Evolutionary conservation across 2,113 vertebrate genomes (phyloP).

Genomic region (Noturus placidus): DNA sequence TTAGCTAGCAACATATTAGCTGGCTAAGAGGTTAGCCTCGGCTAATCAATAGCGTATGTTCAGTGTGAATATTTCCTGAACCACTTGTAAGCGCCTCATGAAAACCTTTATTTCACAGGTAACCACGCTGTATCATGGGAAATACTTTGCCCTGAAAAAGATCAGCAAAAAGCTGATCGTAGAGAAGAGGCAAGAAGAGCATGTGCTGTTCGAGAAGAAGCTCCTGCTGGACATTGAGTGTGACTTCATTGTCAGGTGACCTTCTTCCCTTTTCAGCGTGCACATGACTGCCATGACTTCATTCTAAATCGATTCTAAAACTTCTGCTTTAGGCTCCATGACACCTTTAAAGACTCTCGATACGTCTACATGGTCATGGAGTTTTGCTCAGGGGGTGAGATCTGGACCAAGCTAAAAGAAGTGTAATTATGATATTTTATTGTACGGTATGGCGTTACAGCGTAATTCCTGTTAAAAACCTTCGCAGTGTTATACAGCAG

Average conservation of each 20-base stretch:
- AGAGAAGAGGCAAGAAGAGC: conserved; percentile 72
- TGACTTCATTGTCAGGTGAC: conserved; percentile 76
- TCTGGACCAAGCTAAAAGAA: conserved; percentile 83
- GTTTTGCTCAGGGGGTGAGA: conserved; percentile 78
- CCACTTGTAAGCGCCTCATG: not conserved
- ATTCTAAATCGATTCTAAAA: not conserved
- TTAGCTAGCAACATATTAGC: not conserved
- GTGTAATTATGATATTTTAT: conserved; percentile 60
- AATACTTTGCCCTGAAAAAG: conserved; percentile 75
- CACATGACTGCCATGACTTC: not conserved
- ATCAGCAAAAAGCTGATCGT: conserved; percentile 78
- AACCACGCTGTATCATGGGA: conserved; percentile 67
- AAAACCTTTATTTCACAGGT: conserved; percentile 57
- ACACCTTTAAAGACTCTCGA: conserved; percentile 71
- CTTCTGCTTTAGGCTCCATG: conserved; percentile 68
- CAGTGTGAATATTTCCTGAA: not conserved
- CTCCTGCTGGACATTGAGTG: conserved; percentile 70
- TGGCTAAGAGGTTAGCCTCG: not conserved
- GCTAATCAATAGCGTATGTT: not conserved
- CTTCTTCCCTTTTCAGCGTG: not conserved
- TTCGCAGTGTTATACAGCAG: not conserved
- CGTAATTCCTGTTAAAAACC: no score
- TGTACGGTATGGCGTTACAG: not conserved
- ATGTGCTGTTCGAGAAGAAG: conserved; percentile 75
- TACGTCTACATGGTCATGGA: conserved; percentile 82